Percentiles rank a stretch among this genome's conserved stretches.
These are phyloP conservation scores for Trissolcus japonicus DNA, from an alignment of 2,888 invertebrate species.

Conservation along the genomic window DNA sequence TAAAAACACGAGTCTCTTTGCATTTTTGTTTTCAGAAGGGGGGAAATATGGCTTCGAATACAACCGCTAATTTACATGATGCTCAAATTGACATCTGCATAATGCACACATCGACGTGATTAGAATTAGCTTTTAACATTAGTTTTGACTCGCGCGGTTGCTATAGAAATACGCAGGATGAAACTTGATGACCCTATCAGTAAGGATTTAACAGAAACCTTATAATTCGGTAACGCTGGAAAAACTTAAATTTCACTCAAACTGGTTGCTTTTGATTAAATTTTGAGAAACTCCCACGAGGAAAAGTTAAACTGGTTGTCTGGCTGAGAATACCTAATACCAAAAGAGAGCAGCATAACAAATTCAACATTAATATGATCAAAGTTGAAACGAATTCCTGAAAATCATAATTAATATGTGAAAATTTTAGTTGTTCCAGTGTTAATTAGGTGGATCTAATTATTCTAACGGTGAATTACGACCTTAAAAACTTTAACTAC, in stretches of 20 bases:
- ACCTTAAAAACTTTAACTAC: neutral
- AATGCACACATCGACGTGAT: constrained; percentile 19
- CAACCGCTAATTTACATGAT: constrained; percentile 8
- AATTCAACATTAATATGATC: no score
- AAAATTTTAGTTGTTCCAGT: no score
- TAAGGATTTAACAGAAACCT: neutral
- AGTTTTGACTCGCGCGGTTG: neutral
- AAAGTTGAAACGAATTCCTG: no score
- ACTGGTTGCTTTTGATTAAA: neutral
- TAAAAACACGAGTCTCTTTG: constrained; percentile 22
- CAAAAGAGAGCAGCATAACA: no score
- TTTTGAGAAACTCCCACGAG: no score
- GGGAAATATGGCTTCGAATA: neutral
- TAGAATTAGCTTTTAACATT: constrained; percentile 10
- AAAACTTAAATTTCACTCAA: no score
- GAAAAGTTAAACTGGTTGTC: no score
- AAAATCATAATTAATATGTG: no score
- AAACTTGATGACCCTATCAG: neutral
- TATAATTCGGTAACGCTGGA: no score
- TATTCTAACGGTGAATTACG: no score
- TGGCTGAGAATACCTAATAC: no score
- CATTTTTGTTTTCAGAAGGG: neutral
- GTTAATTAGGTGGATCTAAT: no score
- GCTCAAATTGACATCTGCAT: constrained; percentile 2
- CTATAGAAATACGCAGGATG: constrained; percentile 1